Conservation (phyloP, 2,888 invertebrate genomes). For the Glaucopsyche alexis region DNA sequence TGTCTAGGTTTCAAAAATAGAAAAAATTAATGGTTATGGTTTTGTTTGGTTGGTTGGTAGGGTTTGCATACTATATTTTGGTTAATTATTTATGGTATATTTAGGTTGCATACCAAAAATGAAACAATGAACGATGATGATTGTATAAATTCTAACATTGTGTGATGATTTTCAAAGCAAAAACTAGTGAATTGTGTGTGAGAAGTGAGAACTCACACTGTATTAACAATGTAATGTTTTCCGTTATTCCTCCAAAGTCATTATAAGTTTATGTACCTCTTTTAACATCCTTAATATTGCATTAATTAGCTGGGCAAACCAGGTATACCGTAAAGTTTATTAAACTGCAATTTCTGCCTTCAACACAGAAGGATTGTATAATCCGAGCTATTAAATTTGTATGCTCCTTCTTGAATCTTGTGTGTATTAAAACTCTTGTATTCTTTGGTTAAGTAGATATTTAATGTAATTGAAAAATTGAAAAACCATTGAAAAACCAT, state of each 20-base stretch:
- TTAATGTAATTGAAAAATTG: too few relatives aligned
- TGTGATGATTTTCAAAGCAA: background rate
- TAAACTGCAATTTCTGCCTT: background rate
- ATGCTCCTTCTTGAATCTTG: background rate
- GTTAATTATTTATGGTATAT: too few relatives aligned
- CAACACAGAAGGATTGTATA: background rate
- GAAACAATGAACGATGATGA: too few relatives aligned
- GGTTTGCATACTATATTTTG: too few relatives aligned
- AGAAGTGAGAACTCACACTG: background rate
- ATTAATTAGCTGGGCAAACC: background rate
- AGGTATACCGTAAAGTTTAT: background rate
- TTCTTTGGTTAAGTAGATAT: too few relatives aligned
- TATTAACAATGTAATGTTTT: background rate
- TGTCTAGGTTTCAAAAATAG: too few relatives aligned
- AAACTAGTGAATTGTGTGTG: constrained; percentile 8
- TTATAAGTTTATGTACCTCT: background rate
- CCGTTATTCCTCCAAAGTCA: background rate
- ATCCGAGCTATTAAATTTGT: background rate
- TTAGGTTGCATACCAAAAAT: background rate
- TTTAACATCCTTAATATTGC: background rate
- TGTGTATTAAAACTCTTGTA: background rate
- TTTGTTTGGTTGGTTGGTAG: too few relatives aligned
- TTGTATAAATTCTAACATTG: background rate
- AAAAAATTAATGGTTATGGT: too few relatives aligned
- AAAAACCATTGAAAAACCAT: too few relatives aligned